Evolutionary conservation across 2,113 vertebrate species (phyloP).

Genomic region (Gavia stellata): DNA sequence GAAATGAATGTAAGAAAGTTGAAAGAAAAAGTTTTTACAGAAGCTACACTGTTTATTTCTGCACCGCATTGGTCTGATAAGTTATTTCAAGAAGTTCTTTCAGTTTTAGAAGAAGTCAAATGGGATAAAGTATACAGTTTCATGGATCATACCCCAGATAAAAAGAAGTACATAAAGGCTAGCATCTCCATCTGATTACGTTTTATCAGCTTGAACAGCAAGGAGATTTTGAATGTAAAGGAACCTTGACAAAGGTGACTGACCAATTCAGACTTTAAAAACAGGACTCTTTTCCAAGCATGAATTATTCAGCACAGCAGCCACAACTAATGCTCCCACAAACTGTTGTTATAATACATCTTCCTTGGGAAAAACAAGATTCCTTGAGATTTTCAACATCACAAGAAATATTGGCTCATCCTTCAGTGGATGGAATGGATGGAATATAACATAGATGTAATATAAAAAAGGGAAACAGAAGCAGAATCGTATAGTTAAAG

Average conservation of each 20-base stretch:
- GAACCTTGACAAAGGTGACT: background rate
- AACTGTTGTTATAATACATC: background rate
- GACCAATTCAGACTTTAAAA: background rate
- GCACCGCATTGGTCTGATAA: background rate
- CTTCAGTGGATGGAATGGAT: background rate
- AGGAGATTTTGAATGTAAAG: background rate
- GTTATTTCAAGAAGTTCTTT: slow-evolving; percentile 13
- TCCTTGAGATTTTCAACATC: background rate
- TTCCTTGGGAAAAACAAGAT: background rate
- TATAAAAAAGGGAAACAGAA: background rate
- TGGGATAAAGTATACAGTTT: background rate
- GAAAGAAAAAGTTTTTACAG: background rate
- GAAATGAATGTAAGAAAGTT: background rate
- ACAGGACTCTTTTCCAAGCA: background rate
- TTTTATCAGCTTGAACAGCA: slow-evolving; percentile 15
- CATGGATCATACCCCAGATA: background rate
- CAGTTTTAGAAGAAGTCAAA: background rate
- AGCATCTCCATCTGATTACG: background rate
- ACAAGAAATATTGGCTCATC: background rate
- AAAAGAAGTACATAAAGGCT: background rate
- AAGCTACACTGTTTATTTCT: background rate
- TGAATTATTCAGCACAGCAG: background rate
- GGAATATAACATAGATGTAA: background rate
- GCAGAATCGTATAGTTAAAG: background rate
- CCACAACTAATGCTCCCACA: background rate